Evolutionary conservation across 2,113 vertebrate genomes (phyloP).

Genomic region (Polypterus senegalus): DNA sequence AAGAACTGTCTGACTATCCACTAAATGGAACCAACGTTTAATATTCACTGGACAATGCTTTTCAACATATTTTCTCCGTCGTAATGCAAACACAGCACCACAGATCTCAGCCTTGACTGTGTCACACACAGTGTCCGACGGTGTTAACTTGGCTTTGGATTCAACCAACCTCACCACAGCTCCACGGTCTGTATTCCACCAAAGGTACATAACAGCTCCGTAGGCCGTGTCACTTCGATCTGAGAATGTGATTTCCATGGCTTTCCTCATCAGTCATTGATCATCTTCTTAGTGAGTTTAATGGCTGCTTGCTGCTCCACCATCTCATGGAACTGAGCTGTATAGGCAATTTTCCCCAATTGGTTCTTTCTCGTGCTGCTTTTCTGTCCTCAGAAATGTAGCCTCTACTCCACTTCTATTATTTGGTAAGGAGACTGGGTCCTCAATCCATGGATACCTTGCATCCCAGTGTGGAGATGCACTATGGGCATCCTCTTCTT

Average conservation of each 20-base stretch:
- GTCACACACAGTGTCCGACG: neutral
- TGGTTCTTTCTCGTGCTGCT: too few species aligned
- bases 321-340: too few species aligned
- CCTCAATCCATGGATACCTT: too few species aligned
- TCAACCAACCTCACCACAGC: conserved; percentile 4
- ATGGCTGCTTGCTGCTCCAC: too few species aligned
- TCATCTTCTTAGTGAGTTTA: too few species aligned
- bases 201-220: conserved; percentile 2
- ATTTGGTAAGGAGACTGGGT: too few species aligned
- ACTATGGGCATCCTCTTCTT: too few species aligned
- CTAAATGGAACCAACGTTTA: conserved; percentile 12
- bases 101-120: conserved; percentile 18
- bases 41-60: conserved; percentile 7
- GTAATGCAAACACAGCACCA: conserved; percentile 13
- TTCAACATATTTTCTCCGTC: conserved; percentile 16
- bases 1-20: conserved; percentile 21
- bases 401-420: too few species aligned
- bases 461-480: too few species aligned
- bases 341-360: too few species aligned
- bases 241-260: conserved; percentile 5
- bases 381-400: too few species aligned
- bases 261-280: fast-evolving
- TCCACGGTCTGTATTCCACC: too few species aligned
- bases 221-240: conserved; percentile 12
- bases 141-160: conserved; percentile 15